Evolutionary conservation across 2,797 vertebrate genomes (phyloP).

Genomic region (Cuculus canorus): DNA sequence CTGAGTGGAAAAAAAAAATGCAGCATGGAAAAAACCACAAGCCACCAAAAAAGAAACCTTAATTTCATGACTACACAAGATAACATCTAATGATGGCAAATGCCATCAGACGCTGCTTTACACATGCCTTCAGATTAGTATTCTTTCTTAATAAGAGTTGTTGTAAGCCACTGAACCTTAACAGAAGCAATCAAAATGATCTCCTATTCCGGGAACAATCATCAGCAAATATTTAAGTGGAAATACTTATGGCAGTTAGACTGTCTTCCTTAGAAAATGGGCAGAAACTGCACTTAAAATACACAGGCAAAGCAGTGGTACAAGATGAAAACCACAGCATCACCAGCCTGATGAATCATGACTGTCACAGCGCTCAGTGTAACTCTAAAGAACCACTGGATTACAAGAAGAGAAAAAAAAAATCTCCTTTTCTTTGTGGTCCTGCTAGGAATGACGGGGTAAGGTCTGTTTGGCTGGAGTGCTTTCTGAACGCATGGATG

Average conservation of each 20-base stretch:
- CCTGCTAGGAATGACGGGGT: accelerated
- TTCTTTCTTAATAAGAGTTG: neutral
- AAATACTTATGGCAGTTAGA: neutral
- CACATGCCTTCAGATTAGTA: neutral
- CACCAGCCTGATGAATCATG: neutral
- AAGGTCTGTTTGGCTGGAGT: neutral
- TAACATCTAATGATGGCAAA: neutral
- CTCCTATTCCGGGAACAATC: neutral
- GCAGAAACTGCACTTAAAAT: neutral
- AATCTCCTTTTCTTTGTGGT: neutral
- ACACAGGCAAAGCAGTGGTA: neutral
- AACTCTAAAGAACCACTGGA: neutral
- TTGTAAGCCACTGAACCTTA: neutral
- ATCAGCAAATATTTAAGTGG: neutral
- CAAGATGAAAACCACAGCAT: neutral
- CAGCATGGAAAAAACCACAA: neutral
- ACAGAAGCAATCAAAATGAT: neutral
- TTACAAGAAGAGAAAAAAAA: neutral
- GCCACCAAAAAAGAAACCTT: neutral
- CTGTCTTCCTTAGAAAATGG: neutral
- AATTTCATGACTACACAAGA: neutral
- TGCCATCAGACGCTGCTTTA: neutral
- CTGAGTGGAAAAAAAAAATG: neutral
- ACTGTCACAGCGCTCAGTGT: neutral
- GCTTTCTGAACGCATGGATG: accelerated